These are phyloP conservation scores for Lasioglossum calceatum DNA, from an alignment of 2,888 invertebrate species.

Conservation along the genomic window DNA sequence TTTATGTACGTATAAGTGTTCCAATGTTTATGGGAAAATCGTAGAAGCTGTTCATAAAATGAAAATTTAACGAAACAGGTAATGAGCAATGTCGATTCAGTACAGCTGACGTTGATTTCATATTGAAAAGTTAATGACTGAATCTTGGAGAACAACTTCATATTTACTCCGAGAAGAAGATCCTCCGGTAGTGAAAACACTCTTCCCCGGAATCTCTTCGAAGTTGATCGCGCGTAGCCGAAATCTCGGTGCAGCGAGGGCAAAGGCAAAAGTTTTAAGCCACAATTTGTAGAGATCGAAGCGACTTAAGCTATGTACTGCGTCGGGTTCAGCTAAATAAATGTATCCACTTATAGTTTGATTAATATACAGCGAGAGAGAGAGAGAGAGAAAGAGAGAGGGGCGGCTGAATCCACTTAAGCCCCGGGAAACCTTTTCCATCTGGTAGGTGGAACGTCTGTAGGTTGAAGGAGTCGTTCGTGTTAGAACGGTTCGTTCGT, in stretches of 20 bases:
- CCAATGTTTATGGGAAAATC: too few species aligned
- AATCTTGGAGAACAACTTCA: background rate
- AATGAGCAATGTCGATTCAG: background rate
- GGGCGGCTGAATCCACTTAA: conserved; percentile 51
- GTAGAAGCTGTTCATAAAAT: too few species aligned
- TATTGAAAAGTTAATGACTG: background rate
- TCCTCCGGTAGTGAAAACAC: background rate
- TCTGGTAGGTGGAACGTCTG: conserved; percentile 37
- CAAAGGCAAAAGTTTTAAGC: conserved; percentile 30
- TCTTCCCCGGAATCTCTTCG: background rate
- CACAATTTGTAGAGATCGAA: conserved; percentile 38
- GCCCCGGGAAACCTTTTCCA: conserved; percentile 41
- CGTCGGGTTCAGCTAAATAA: conserved; percentile 27
- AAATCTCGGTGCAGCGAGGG: background rate
- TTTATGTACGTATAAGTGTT: too few species aligned
- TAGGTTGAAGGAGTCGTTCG: conserved; percentile 36
- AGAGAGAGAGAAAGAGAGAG: background rate
- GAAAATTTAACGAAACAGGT: too few species aligned
- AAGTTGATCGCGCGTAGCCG: background rate
- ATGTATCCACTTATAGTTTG: conserved; percentile 57
- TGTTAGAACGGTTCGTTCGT: conserved; percentile 25
- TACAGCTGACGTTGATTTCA: background rate
- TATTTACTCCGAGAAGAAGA: background rate
- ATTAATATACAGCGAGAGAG: conserved; percentile 57
- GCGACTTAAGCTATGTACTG: conserved; percentile 5